A percentile compares a stretch with the other conserved stretches of the same genome.
Evolutionary conservation across 2,113 vertebrate genomes (phyloP).

Genomic region (Rhinolophus ferrumequinum): DNA sequence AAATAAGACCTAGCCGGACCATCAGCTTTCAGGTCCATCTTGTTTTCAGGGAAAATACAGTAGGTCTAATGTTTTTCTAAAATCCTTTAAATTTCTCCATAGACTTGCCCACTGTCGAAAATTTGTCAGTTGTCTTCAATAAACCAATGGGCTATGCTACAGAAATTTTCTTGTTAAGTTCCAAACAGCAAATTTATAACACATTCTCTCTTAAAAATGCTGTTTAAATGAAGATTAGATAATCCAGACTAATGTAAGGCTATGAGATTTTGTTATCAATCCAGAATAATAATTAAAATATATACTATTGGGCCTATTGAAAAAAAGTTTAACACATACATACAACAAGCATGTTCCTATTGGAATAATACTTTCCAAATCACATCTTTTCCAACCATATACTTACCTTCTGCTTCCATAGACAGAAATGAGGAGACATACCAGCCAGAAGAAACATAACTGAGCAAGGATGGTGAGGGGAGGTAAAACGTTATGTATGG

Average conservation of each 20-base stretch:
- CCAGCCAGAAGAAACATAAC: not conserved
- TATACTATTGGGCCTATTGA: not conserved
- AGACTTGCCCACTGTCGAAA: not conserved
- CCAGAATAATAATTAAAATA: conserved; percentile 45
- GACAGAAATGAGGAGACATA: not conserved
- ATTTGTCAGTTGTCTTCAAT: not conserved
- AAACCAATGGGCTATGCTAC: not conserved
- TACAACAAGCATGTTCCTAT: not conserved
- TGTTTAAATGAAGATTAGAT: not conserved
- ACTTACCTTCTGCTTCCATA: not conserved
- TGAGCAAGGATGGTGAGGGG: not conserved
- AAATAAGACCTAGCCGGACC: too few relatives aligned
- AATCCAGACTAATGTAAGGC: not conserved
- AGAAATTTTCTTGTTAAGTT: conserved; percentile 12
- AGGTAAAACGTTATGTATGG: not conserved
- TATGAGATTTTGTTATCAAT: not conserved
- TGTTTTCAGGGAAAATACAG: too few relatives aligned
- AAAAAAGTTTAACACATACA: not conserved
- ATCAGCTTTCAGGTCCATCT: too few relatives aligned
- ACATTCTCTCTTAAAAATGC: not conserved
- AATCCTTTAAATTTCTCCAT: not conserved
- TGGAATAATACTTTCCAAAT: conserved; percentile 27
- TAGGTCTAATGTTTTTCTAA: not conserved
- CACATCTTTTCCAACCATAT: not conserved
- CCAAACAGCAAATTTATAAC: not conserved